Percentiles rank a stretch among this genome's conserved stretches.
Conservation (phyloP, 1,140 invertebrate genomes). For the Zaprionus vittiger region DNA sequence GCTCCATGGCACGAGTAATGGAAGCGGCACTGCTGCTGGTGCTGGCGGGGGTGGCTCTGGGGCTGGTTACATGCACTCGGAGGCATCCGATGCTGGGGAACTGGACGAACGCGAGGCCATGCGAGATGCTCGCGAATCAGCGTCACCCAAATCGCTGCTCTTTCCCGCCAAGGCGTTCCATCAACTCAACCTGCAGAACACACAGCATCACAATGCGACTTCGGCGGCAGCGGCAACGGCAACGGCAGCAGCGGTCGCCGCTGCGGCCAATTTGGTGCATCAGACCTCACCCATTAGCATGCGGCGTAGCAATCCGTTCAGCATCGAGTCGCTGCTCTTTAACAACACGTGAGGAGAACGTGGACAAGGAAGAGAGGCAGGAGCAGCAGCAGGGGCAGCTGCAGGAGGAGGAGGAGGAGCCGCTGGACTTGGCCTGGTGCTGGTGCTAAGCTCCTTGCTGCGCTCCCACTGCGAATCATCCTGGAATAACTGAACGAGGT, state of each 20-base stretch:
- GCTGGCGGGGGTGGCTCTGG: not conserved
- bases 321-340: slow-evolving; percentile 92
- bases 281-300: slow-evolving; percentile 86
- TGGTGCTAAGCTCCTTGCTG: slow-evolving; percentile 21
- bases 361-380: not conserved
- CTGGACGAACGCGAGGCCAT: slow-evolving; percentile 48
- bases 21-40: slow-evolving; percentile 43
- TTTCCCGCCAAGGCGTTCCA: slow-evolving; percentile 74
- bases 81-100: slow-evolving; percentile 55
- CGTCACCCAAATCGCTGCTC: slow-evolving; percentile 65
- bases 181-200: slow-evolving; percentile 70
- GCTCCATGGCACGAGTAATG: slow-evolving; percentile 48
- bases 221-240: slow-evolving; percentile 39
- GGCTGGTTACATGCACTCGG: slow-evolving; percentile 33
- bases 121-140: slow-evolving; percentile 29
- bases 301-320: slow-evolving; percentile 90
- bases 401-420: not conserved
- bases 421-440: not conserved
- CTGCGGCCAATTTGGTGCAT: slow-evolving; percentile 77
- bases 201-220: slow-evolving; percentile 54
- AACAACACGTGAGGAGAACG: slow-evolving; percentile 87
- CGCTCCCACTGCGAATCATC: not conserved
- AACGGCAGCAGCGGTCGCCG: slow-evolving; percentile 58
- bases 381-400: too few species aligned
- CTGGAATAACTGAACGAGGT: not conserved